Evolutionary conservation across 2,888 invertebrate species (phyloP), one percentile per base, ranked within the genome.

Genomic region (Hyppa rectilinea): DNA sequence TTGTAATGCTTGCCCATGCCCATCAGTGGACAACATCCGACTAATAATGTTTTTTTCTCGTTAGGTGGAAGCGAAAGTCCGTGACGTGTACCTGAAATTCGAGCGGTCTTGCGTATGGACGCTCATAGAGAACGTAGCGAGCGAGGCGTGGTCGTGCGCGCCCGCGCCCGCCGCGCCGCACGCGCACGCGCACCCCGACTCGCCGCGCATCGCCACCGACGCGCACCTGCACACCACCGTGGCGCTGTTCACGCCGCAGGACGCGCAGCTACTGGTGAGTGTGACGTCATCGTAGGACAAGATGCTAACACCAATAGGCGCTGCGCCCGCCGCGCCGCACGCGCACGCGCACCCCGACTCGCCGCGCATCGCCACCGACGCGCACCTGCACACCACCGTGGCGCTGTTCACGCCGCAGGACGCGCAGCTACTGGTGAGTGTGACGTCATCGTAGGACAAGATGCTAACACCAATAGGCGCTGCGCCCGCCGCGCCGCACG

Each of bases 41-140:
- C 10, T 43, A 40, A 26, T 2, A 26, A 1, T 53, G 6, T 4
- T 49, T 34, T 29, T 31, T 12, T 7, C 38, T 23, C 3, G 4
- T 17, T 12, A 95, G 95, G 92, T 94, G 85, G 95, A 96, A 36
- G 83, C 90, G 0, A 95, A 95, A 72, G 90, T 94, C 3, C 92
- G 95, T 71, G 99, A 99, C 91, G 94, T 99, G 64, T 98, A 98
- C 93, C 96, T 96, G 20, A 97, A 97, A 86, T 98, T 99, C 93
- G 98, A 98, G 85, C 97, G 97, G 85, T 97, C 98, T 87, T 97
- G 97, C 83, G 97, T 99, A 82, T 97, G 97, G 77, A 97, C 97
- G 70, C 96, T 99, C 64, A 95, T 99, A 82, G 98, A 98, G 88
- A 94, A 96, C 36, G 96, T 98, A 71, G 82, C 92, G 74, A 89